Conservation (phyloP, 2,888 invertebrate genomes). For the Drosophila nigricruria region DNA sequence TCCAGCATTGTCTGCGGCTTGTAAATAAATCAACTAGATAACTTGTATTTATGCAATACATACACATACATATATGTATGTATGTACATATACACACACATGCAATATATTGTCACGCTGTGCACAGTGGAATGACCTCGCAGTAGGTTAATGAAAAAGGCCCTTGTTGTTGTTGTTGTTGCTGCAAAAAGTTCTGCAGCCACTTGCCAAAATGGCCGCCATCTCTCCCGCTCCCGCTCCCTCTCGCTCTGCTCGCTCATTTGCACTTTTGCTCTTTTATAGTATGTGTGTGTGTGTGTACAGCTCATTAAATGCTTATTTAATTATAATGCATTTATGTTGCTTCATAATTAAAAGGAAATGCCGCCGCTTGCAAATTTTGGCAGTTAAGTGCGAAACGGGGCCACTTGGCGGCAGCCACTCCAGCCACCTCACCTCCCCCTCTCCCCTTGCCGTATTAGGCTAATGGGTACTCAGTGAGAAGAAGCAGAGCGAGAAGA, state of each 20-base stretch:
- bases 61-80: slow-evolving; percentile 1
- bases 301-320: slow-evolving; percentile 50
- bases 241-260: not conserved
- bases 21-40: slow-evolving; percentile 26
- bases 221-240: not conserved
- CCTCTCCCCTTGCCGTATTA: slow-evolving; percentile 6
- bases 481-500: slow-evolving; percentile 2
- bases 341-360: slow-evolving; percentile 37
- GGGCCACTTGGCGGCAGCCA: slow-evolving; percentile 5
- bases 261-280: not conserved
- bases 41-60: slow-evolving; percentile 5
- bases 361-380: slow-evolving; percentile 10
- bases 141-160: slow-evolving; percentile 78
- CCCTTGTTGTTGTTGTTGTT: slow-evolving; percentile 23
- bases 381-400: slow-evolving; percentile 14
- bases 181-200: slow-evolving; percentile 42
- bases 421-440: no score
- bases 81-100: not conserved
- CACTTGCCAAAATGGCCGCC: slow-evolving; percentile 31
- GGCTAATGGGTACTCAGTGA: slow-evolving; percentile 27
- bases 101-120: slow-evolving; percentile 36
- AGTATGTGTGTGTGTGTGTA: slow-evolving; percentile 12
- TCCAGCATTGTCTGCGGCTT: slow-evolving; percentile 28
- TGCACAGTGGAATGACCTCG: slow-evolving; percentile 78
- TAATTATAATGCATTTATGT: slow-evolving; percentile 48